Conservation (phyloP, 2,797 vertebrate genomes). For the Acridotheres tristis region DNA sequence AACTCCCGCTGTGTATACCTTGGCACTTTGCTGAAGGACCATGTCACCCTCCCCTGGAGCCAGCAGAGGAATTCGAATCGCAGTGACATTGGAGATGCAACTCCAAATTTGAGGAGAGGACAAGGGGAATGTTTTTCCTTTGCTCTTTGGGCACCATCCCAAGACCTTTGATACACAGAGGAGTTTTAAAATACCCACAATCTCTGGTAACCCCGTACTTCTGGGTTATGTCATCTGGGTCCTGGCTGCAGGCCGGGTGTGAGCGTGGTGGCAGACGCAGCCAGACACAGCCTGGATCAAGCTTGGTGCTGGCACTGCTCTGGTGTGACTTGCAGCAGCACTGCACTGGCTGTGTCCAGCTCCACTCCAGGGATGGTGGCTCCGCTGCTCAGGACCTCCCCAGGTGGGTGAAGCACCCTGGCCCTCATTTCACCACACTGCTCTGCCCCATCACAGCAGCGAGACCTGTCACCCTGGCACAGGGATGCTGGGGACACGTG, state of each 20-base stretch:
- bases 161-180: not conserved
- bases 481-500: not conserved
- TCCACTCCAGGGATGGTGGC: not conserved
- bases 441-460: not conserved
- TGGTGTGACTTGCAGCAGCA: not conserved
- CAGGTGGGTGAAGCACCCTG: accelerated
- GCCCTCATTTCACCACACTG: accelerated
- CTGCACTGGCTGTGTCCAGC: not conserved
- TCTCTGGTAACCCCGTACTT: accelerated
- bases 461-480: not conserved
- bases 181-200: not conserved
- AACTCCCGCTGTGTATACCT: not conserved
- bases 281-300: not conserved
- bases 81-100: not conserved
- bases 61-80: not conserved
- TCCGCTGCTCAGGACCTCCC: not conserved
- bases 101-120: not conserved
- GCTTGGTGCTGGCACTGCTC: not conserved
- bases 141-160: not conserved
- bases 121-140: not conserved
- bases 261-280: accelerated
- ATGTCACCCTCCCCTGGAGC: not conserved
- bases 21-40: not conserved
- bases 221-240: not conserved
- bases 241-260: accelerated